Evolutionary conservation across 2,113 vertebrate species (phyloP), one percentile per base, ranked within the genome.

Genomic region (Jacana jacana): DNA sequence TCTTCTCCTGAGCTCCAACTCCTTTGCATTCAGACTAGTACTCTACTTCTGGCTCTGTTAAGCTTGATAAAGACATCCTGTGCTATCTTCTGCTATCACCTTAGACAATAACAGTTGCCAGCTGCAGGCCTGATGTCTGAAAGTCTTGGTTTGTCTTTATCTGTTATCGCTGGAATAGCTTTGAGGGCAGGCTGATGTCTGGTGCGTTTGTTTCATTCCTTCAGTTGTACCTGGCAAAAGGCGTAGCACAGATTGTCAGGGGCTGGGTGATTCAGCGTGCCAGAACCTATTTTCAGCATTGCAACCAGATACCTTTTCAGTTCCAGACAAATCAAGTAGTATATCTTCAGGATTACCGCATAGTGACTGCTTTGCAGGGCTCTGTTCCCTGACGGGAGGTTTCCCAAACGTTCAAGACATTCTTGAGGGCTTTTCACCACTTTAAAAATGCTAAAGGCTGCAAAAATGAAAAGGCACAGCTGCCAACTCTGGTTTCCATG

Each of bases 111-210:
- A 96, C 51, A 0, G 1, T 49, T 92, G 84, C 91, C 91, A 92
- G 77, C 81, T 97, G 84, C 91, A 94, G 81, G 69, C 70, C 40
- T 80, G 69, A 79, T 87, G 81, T 94, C 95, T 96, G 81, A 91
- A 95, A 95, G 73, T 72, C 70, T 65, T 94, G 77, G 76, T 96
- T 72, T 81, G 61, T 85, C 83, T 93, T 95, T 95, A 84, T 97
- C 94, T 89, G 81, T 92, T 96, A 93, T 92, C 6, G 0, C 52
- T 95, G 78, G 61, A 79, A 76, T 46, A 85, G 86, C 66, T 95
- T 91, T 91, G 78, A 95, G 81, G 84, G 35, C 40, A 92, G 69
- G 69, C 73, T 94, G 84, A 72, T 89, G 84, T 94, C 94, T 95
- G 86, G 57, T 85, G 61, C 6, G 7, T 40, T 58, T 84, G 81